Evolutionary conservation across 2,797 vertebrate species (phyloP).

Genomic region (Botia almorhae): DNA sequence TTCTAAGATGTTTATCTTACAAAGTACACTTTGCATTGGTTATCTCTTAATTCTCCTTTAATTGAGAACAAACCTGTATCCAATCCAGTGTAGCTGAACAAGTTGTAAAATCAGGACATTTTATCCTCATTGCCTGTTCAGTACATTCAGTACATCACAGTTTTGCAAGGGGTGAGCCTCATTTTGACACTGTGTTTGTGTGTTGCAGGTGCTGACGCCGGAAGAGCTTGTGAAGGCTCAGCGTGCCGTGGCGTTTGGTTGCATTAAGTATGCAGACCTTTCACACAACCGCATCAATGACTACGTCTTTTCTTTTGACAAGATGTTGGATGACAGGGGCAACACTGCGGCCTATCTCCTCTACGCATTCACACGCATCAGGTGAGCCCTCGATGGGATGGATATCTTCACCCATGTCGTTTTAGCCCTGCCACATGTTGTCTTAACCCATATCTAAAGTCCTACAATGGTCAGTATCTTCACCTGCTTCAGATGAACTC

Average conservation of each 20-base stretch:
- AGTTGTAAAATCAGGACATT: no score
- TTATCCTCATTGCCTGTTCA: no score
- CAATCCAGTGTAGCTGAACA: no score
- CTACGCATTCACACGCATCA: constrained; percentile 96
- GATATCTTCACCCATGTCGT: background rate
- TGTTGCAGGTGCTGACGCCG: constrained; percentile 83
- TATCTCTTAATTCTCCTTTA: background rate
- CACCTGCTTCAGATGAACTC: no score
- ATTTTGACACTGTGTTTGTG: background rate
- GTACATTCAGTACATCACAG: no score
- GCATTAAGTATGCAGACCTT: constrained; percentile 95
- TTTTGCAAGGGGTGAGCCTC: background rate
- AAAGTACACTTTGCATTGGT: background rate
- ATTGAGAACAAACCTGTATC: no score
- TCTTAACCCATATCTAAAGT: background rate
- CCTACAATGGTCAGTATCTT: background rate
- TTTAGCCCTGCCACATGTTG: background rate
- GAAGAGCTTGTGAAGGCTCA: constrained; percentile 90
- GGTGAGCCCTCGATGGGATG: constrained; percentile 68
- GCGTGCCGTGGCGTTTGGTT: constrained; percentile 90
- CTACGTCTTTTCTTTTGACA: constrained; percentile 97
- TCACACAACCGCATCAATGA: constrained; percentile 96
- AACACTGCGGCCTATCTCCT: constrained; percentile 96
- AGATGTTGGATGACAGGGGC: constrained; percentile 97
- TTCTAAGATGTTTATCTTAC: constrained; percentile 14